Evolutionary conservation across 2,888 invertebrate species (phyloP), one percentile per base, ranked within the genome.

Genomic region (Acleris literana): DNA sequence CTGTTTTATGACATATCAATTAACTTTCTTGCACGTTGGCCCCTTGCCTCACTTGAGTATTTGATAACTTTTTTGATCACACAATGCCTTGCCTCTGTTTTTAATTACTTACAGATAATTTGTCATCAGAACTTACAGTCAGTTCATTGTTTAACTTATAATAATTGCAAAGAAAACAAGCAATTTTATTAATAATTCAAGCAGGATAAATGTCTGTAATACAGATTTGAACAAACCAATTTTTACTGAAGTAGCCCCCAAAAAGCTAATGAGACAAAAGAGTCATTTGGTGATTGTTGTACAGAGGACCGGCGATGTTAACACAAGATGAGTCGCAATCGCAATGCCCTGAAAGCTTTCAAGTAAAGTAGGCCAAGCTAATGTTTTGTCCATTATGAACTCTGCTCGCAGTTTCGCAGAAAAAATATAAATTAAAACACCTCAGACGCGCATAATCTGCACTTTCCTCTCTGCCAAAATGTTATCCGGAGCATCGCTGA

Each of bases 331-430:
- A 86, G 83, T 80, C 80, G 80, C 82, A 84, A 84, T 80, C 80
- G 80, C 82, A 84, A 84, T 82, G 77, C 82, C 77, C 85, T 83
- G 79, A 90, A 88, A 91, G 90, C 90, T 89, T 89, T 88, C 81
- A 75, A 68, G 75, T 77, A 79, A 86, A 87, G 87, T 86, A 85
- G 85, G 81, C 82, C 80, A 80, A 75, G 86, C 83, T 90, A 91
- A 92, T 91, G 90, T 88, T 87, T 83, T 81, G 85, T 83, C 86
- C 90, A 91, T 91, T 90, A 90, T 84, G 83, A 86, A 83, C 84
- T 74, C 81, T 72, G 74, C 74, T 76, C 77, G 77, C 72, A 71
- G 72, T 70, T 75, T 77, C 74, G 74, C 71, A 81, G 77, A 69
- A 81, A 85, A 86, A 83, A 85, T 84, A 87, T 84, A 87, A 88